Evolutionary conservation across 1,140 invertebrate species (phyloP).

Genomic region (Maconellicoccus hirsutus): DNA sequence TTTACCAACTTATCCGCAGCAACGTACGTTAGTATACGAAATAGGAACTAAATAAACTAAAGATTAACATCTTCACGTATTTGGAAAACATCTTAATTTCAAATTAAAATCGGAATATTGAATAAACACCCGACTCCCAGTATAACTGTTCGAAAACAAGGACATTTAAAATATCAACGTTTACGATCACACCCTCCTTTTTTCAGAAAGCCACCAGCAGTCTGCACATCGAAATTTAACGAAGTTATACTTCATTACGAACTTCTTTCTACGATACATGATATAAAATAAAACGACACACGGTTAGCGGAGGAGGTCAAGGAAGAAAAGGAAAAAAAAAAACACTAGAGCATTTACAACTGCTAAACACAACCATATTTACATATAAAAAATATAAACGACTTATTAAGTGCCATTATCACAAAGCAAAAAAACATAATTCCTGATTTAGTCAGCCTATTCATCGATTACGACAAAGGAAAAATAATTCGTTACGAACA

Average conservation of each 20-base stretch:
- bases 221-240: not conserved
- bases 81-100: too few relatives aligned
- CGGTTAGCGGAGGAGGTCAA: not conserved
- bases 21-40: too few relatives aligned
- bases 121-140: too few relatives aligned
- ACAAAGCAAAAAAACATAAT: not conserved
- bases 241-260: not conserved
- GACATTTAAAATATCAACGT: too few relatives aligned
- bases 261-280: not conserved
- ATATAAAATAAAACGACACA: not conserved
- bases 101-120: too few relatives aligned
- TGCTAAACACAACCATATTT: not conserved
- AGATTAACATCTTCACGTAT: too few relatives aligned
- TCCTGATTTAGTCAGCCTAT: conserved; percentile 7
- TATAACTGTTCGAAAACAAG: too few relatives aligned
- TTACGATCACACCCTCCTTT: too few relatives aligned
- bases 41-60: too few relatives aligned
- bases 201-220: too few relatives aligned
- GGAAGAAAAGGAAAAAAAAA: not conserved
- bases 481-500: not conserved
- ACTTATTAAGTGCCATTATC: conserved; percentile 5
- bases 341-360: not conserved
- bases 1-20: too few relatives aligned
- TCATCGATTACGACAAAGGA: not conserved
- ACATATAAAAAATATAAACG: not conserved